Conservation (phyloP, 2,797 vertebrate genomes). For the Mormyrus proboscirostris region DNA sequence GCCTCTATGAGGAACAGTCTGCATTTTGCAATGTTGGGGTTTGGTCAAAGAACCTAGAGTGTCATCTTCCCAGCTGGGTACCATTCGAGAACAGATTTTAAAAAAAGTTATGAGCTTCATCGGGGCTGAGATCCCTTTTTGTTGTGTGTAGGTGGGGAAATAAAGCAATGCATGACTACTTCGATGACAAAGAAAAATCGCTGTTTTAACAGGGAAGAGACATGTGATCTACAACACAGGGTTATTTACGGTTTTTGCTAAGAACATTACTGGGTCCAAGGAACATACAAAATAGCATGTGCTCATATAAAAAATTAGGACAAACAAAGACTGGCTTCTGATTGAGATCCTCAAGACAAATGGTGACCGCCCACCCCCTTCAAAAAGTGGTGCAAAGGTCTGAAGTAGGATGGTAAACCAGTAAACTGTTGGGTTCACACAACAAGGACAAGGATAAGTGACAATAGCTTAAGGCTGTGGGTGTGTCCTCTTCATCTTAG, state of each 20-base stretch:
- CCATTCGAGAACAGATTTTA: background rate
- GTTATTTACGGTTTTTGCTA: background rate
- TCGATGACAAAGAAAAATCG: background rate
- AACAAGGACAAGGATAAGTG: background rate
- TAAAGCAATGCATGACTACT: background rate
- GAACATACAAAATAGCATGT: background rate
- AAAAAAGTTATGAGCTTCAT: background rate
- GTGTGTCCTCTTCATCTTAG: background rate
- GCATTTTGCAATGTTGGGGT: background rate
- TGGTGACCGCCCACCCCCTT: background rate
- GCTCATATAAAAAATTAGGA: background rate
- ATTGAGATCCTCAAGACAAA: background rate
- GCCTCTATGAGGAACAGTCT: slow-evolving; percentile 22
- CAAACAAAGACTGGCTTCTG: background rate
- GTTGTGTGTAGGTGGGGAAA: background rate
- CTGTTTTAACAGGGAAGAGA: background rate
- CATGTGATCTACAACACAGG: background rate
- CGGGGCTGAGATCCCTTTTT: background rate
- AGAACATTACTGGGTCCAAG: background rate
- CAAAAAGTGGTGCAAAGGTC: background rate
- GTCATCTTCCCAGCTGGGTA: background rate
- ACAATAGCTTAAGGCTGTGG: slow-evolving; percentile 20
- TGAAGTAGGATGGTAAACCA: background rate
- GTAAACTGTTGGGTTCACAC: background rate
- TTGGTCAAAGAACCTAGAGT: background rate